Evolutionary conservation across 2,888 invertebrate genomes (phyloP), one percentile per base, ranked within the genome.

Genomic region (Cistogaster globosa): DNA sequence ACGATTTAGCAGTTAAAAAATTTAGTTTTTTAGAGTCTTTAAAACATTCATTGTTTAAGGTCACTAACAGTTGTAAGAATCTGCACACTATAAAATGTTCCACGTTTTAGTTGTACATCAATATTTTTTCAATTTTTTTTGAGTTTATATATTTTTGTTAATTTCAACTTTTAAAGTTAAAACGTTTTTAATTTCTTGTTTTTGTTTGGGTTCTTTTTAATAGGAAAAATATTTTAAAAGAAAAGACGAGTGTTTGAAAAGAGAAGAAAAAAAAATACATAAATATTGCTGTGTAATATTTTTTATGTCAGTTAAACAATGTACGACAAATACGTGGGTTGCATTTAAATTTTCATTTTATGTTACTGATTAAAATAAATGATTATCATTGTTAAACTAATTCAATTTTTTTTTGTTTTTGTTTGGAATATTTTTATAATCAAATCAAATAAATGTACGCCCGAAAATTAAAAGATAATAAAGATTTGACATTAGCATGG

Each of bases 281-380:
- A 65, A 72, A 79, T 71, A 62, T 63, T 63, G 53, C 38, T 74
- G 36, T 58, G 51, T 60, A 16, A 14, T 26, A 26, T 32, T 67
- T 79, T 80, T 63, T 57, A 75, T 76, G 75, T 69, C 36, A 36
- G 48, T 76, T 82, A 48, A 69, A 63, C 63, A 20, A 69, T 69
- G 68, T 77, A 81, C 84, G 63, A 81, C 80, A 74, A 69, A 74
- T 77, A 85, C 84, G 84, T 85, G 84, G 84, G 84, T 74, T 81
- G 84, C 81, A 85, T 85, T 81, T 58, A 81, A 78, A 81, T 81
- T 36, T 65, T 79, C 38, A 22, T 38, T 58, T 51, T 62, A 32
- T 77, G 63, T 26, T 71, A 77, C 26, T 69, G 74, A 84, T 72
- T 81, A 60, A 72, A 72, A 74, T 81, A 72, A 84, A 77, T 74